phyloP scores from a whole-genome alignment of 2,797 vertebrate genomes.

The Chromobotia macracanthus region DNA sequence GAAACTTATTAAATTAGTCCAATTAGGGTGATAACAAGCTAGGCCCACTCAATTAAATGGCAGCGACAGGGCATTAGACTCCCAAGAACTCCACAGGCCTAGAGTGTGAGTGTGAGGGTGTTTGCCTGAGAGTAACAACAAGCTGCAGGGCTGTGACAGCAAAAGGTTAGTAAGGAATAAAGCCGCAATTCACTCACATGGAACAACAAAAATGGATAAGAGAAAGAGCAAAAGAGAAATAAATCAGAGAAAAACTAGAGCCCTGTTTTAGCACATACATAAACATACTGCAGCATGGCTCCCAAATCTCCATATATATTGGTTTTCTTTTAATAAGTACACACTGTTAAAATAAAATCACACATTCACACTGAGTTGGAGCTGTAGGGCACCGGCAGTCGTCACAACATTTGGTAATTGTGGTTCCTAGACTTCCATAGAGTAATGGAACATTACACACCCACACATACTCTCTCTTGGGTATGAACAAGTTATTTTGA shows the following conservation, averaged over 20 bases:
- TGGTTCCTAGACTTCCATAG: constrained; percentile 36
- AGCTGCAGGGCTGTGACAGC: constrained; percentile 8
- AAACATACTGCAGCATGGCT: constrained; percentile 1
- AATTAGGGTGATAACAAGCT: constrained; percentile 75
- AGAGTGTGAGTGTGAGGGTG: constrained; percentile 11
- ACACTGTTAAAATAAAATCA: constrained; percentile 21
- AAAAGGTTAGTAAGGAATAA: constrained; percentile 28
- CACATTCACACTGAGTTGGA: constrained; percentile 10
- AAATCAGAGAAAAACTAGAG: constrained; percentile 1
- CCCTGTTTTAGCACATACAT: background rate
- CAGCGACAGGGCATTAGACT: constrained; percentile 59
- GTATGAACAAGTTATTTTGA: constrained; percentile 19
- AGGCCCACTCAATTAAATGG: constrained; percentile 71
- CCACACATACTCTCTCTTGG: constrained; percentile 13
- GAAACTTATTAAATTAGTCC: constrained; percentile 77
- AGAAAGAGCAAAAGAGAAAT: background rate
- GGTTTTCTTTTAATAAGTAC: constrained; percentile 37
- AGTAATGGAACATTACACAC: constrained; percentile 43
- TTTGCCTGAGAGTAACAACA: constrained; percentile 4
- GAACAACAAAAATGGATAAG: background rate
- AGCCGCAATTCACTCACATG: constrained; percentile 4
- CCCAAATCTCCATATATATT: constrained; percentile 43
- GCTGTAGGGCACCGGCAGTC: constrained; percentile 37
- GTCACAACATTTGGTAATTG: constrained; percentile 50
- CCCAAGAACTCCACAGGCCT: constrained; percentile 50